phyloP scores from a whole-genome alignment of 1,140 invertebrate genomes.

The Formica exsecta region DNA sequence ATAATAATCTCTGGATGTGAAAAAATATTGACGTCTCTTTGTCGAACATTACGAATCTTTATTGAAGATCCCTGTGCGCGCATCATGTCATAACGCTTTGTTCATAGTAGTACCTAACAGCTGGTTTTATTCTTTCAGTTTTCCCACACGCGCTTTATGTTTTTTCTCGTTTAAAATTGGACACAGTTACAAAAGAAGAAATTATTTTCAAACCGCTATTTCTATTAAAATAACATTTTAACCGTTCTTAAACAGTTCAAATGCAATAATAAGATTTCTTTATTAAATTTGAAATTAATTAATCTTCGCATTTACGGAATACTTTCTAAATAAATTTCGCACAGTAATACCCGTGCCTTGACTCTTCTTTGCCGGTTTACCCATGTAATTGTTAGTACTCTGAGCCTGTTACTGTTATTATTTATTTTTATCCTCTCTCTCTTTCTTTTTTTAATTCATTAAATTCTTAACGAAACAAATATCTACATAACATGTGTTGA shows the following conservation, averaged over 20 bases:
- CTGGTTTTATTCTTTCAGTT: not conserved
- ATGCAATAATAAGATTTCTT: not conserved
- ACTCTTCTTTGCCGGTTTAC: too few relatives aligned
- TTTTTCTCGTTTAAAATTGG: constrained; percentile 11
- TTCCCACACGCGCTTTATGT: not conserved
- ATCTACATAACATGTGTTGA: too few relatives aligned
- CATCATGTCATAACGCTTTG: constrained; percentile 2
- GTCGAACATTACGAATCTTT: not conserved
- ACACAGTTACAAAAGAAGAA: not conserved
- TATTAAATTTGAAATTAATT: not conserved
- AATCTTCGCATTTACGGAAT: not conserved
- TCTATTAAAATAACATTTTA: not conserved
- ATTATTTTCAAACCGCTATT: not conserved
- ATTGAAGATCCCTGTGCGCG: not conserved
- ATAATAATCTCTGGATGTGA: not conserved
- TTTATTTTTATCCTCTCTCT: too few relatives aligned
- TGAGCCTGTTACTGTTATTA: too few relatives aligned
- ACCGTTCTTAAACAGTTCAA: too few relatives aligned
- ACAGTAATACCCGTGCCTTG: too few relatives aligned
- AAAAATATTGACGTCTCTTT: not conserved
- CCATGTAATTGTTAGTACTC: too few relatives aligned
- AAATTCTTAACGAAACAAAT: not conserved
- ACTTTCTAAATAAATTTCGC: too few relatives aligned
- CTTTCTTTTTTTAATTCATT: not conserved
- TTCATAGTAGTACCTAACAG: constrained; percentile 10